Evolutionary conservation across 2,888 invertebrate species (phyloP).

Genomic region (Itoplectis maculator): DNA sequence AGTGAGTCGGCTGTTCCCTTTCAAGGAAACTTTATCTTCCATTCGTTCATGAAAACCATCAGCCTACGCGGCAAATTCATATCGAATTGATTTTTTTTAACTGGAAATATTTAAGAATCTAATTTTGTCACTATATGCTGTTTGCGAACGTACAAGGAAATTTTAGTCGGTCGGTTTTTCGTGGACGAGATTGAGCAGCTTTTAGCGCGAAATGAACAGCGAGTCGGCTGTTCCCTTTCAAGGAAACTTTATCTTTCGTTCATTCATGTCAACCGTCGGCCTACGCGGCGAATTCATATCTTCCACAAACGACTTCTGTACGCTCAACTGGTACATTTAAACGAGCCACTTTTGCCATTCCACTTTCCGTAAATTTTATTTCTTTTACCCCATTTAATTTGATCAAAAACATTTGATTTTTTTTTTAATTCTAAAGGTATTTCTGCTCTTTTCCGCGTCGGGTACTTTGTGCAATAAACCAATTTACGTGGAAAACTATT

Average conservation of each 20-base stretch:
- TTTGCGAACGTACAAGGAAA: not conserved
- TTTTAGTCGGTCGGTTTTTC: not conserved
- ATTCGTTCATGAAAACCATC: not conserved
- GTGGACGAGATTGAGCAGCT: not conserved
- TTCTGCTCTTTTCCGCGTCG: too few species aligned
- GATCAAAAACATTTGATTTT: not conserved
- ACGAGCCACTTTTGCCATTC: not conserved
- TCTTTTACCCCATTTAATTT: slow-evolving; percentile 1
- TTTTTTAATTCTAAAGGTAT: too few species aligned
- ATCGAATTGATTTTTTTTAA: not conserved
- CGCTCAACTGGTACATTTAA: not conserved
- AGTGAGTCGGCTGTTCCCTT: not conserved
- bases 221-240: not conserved
- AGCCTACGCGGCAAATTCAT: not conserved
- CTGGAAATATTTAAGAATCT: not conserved
- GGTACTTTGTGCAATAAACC: too few species aligned
- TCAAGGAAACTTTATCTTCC: slow-evolving; percentile 1
- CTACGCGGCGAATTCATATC: not conserved
- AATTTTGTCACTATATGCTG: not conserved
- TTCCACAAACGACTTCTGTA: not conserved
- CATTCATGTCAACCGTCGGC: not conserved
- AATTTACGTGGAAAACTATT: slow-evolving; percentile 5
- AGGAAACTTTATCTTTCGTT: slow-evolving; percentile 7
- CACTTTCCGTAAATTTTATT: not conserved
- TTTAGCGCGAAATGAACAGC: slow-evolving; percentile 10